These are phyloP conservation scores for Sebastes itinus DNA, from an alignment of 2,797 vertebrate genomes.

Conservation along the genomic window DNA sequence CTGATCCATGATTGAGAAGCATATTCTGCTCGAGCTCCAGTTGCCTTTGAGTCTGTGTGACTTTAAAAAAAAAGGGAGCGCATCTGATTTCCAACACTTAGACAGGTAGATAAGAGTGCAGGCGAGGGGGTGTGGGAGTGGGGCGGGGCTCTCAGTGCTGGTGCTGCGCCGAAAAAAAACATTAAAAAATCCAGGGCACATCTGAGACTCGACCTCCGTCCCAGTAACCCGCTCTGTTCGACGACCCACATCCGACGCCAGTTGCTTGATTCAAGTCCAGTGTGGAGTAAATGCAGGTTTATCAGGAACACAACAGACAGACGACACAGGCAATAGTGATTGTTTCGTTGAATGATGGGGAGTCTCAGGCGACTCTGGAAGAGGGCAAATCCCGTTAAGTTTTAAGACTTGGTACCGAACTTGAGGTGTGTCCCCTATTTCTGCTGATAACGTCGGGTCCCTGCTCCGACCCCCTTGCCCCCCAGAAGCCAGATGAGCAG, in stretches of 20 bases:
- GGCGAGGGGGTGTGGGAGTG: slow-evolving; percentile 30
- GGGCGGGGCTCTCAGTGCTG: slow-evolving; percentile 68
- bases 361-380: slow-evolving; percentile 75
- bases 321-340: slow-evolving; percentile 83
- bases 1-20: slow-evolving; percentile 72
- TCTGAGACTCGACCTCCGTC: slow-evolving; percentile 52
- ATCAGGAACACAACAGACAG: slow-evolving; percentile 51
- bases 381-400: slow-evolving; percentile 55
- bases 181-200: slow-evolving; percentile 43
- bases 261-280: slow-evolving; percentile 76
- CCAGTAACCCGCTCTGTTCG: slow-evolving; percentile 15
- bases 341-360: slow-evolving; percentile 75
- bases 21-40: slow-evolving; percentile 62
- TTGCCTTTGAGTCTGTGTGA: slow-evolving; percentile 63
- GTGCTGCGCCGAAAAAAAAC: slow-evolving; percentile 58
- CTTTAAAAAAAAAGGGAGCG: slow-evolving; percentile 26
- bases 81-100: slow-evolving; percentile 64
- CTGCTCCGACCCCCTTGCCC: slow-evolving; percentile 36
- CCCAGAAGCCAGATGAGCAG: slow-evolving; percentile 56
- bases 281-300: slow-evolving; percentile 78
- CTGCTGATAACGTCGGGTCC: slow-evolving; percentile 54
- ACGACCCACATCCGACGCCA: slow-evolving; percentile 39
- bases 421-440: slow-evolving; percentile 64
- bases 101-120: slow-evolving; percentile 65
- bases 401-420: slow-evolving; percentile 83